Evolutionary conservation across 2,888 invertebrate species (phyloP), one percentile per base, ranked within the genome.

Genomic region (Thymelicus acteon): DNA sequence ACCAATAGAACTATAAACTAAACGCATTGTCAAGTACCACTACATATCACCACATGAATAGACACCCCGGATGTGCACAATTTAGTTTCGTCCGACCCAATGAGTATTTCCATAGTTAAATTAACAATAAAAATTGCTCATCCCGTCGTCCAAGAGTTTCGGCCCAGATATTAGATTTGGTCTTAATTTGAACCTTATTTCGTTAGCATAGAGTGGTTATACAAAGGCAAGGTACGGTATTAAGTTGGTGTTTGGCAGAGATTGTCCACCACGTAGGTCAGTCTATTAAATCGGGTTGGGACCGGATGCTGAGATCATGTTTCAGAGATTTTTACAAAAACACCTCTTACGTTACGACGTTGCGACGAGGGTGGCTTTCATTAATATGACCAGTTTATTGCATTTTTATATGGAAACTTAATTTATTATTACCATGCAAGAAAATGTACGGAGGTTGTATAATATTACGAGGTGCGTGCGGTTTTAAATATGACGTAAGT

Each of bases 111-210:
- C 86, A 88, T 90, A 88, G 89, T 83, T 83, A 89, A 89, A 83
- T 91, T 92, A 88, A 91, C 91, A 91, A 92, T 91, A 85, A 89
- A 92, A 88, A 92, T 90, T 92, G 91, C 90, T 90, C 92, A 93
- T 91, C 91, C 87, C 86, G 84, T 86, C 79, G 12, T 19, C 48
- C 82, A 72, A 76, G 73, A 65, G 49, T 75, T 72, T 79, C 75
- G 57, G 83, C 77, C 60, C 37, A 57, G 39, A 19, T 2, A 44
- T 3, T 7, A 12, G 8, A 12, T 40, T 37, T 64, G 15, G 19
- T 5, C 6, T 13, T 19, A 13, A 6, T 8, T 12, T 7, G 0
- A 60, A 12, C 58, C 39, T 70, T 58, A 63, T 13, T 10, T 0
- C 5, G 13, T 31, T 0, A 8, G 3, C 6, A 58, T 58, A 69